Base-by-base conservation (phyloP, 2,888 invertebrate species). In the Lasioglossum calceatum region DNA sequence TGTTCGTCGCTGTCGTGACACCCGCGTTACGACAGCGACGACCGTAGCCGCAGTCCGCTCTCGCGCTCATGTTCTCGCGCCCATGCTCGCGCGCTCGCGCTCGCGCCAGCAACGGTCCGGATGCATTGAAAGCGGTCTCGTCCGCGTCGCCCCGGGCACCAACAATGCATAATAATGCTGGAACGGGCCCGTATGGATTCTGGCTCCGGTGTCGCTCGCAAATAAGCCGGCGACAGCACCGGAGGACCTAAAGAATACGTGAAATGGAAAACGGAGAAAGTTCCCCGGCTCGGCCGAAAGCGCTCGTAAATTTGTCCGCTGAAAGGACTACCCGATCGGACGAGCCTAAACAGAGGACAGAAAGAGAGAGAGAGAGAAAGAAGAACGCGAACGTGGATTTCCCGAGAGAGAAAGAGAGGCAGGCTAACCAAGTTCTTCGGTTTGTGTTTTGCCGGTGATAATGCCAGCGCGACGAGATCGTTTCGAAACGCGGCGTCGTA, bases 121-220 rank as follows among this genome's bases (percentile, higher is more conserved):
- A 70, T 70, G 70, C 70, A 70, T 70, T 39, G 19, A 23, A 70
- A 70, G 39, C 70, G 70, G 36, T 23, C 70, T 70, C 23, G 36
- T 70, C 36, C 39, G 70, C 39, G 42, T 87, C 81, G 87, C 80
- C 78, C 77, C 84, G 81, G 85, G 88, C 85, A 79, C 82, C 82
- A 85, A 88, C 88, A 82, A 88, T 87, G 88, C 87, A 88, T 85
- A 87, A 88, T 87, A 87, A 85, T 85, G 82, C 88, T 87, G 77
- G 12, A 83, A 84, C 78, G 61, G 84, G 78, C 71, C 73, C 72
- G 80, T 76, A 87, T 81, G 87, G 87, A 84, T 83, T 87, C 87
- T 78, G 87, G 79, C 83, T 84, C 81, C 83, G 87, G 84, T 84
- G 84, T 84, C 64, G 87, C 73, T 77, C 76, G 87, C 87, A 87